Base-by-base conservation (phyloP, 2,888 invertebrate genomes). In the Panzeria rudis region DNA sequence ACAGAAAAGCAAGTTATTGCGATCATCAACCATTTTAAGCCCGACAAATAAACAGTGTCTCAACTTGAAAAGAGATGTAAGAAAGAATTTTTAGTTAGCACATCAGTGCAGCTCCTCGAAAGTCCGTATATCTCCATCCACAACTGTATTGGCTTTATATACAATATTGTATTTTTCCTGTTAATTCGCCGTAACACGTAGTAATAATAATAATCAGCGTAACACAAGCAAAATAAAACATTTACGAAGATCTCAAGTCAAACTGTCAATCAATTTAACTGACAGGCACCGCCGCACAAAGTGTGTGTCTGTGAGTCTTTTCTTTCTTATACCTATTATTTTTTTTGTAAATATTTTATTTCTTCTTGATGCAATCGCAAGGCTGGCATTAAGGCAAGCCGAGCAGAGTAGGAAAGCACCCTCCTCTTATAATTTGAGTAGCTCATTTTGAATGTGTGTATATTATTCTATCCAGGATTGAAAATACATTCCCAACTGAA, bases 261-360 rank as follows among this genome's bases (percentile, higher is more conserved):
- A 91, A 90, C 88, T 91, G 91, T 91, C 91, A 91, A 90, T 91
- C 91, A 91, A 90, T 89, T 85, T 87, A 89, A 89, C 90, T 90
- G 91, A 91, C 91, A 91, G 90, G 88, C 88, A 86, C 84, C 87
- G 85, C 85, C 88, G 87, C 88, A 89, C 89, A 89, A 88, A 89
- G 88, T 89, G 89, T 88, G 79, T 76, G 59, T 79, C 72, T 78
- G 72, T 66, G 47, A 56, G 50, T 41, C 59, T 47, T 73, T 41
- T 78, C 29, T 47, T 56, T 64, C 15, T 17, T n/a, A 20, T 38
- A 11, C 11, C n/a, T n/a, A 17, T 54, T 72, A 11, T 29, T 64
- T 29, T 59, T 47, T 66, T 54, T 35, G 17, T 50, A 32, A 47
- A 50, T 47, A 23, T 38, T n/a, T 56, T 76, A 32, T 69, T 64